Evolutionary conservation across 2,888 invertebrate species (phyloP).

Genomic region (Noctua fimbriata): DNA sequence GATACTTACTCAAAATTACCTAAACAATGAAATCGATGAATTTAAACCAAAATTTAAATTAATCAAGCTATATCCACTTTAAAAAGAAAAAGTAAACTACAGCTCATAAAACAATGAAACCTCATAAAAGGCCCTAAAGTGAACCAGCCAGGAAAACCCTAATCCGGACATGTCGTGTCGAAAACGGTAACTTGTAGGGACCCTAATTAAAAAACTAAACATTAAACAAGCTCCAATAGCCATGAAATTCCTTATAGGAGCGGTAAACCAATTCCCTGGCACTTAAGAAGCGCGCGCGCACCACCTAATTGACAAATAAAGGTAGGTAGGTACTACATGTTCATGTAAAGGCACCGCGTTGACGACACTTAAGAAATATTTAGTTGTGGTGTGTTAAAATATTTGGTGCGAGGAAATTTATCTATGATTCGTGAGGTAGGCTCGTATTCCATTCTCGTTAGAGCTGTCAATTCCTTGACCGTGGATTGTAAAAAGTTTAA

Average conservation of each 20-base stretch:
- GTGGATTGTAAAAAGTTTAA: background rate
- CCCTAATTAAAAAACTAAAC: slow-evolving; percentile 88
- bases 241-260: slow-evolving; percentile 88
- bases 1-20: background rate
- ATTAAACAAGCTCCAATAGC: slow-evolving; percentile 86
- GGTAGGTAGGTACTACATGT: slow-evolving; percentile 68
- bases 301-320: slow-evolving; percentile 84
- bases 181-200: slow-evolving; percentile 76
- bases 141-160: slow-evolving; percentile 77
- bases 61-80: background rate
- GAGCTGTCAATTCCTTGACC: background rate
- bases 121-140: slow-evolving; percentile 79
- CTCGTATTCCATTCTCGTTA: background rate
- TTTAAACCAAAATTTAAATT: background rate
- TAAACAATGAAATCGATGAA: background rate
- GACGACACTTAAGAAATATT: slow-evolving; percentile 77
- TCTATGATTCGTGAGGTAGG: slow-evolving; percentile 56
- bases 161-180: slow-evolving; percentile 79
- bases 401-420: slow-evolving; percentile 65
- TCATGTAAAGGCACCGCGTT: slow-evolving; percentile 72
- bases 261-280: slow-evolving; percentile 87
- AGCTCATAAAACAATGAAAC: slow-evolving; percentile 81
- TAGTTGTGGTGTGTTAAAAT: slow-evolving; percentile 72
- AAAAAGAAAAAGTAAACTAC: slow-evolving; percentile 53
- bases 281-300: slow-evolving; percentile 81